Base-by-base conservation (phyloP, 2,888 invertebrate genomes). In the Thymelicus lineola region DNA sequence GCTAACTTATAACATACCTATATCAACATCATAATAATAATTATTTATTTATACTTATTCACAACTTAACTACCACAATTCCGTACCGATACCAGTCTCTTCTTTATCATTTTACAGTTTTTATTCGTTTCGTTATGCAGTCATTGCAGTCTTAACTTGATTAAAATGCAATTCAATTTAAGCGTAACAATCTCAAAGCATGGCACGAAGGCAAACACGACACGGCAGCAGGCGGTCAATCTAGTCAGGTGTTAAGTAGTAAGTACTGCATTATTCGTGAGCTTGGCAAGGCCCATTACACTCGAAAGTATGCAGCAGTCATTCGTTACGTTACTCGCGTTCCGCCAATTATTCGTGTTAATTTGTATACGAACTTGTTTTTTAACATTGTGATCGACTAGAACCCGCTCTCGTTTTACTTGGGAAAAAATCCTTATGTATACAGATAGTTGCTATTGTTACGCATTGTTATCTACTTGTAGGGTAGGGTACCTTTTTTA, bases 231-330 rank as follows among this genome's bases (percentile, higher is more conserved):
- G 71, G 79, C 75, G 71, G 76, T 80, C 79, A 76, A 77, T 74
- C 72, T 71, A 81, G 77, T 79, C 77, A 75, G 77, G 81, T 82
- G 79, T 77, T 77, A 76, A 74, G 72, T 74, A 75, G 77, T 77
- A 76, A 74, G 72, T 74, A 75, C 75, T 73, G 70, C 72, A 74
- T 75, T 69, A 69, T 71, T 75, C 73, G 72, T 79, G 77, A 78
- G 73, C 73, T 67, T 73, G 74, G 79, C 86, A 82, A 87, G 85
- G 86, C 80, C 84, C 77, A 79, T 79, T 77, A 75, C 80, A 80
- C 80, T 85, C 78, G 86, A 89, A 89, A 88, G 86, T 88, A 83
- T 83, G 84, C 81, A 82, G 78, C 75, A 79, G 78, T 72, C 79
- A 80, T 80, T 81, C 75, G 79, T 83, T 87, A 79, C 82, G 79